Evolutionary conservation across 2,113 vertebrate species (phyloP), one percentile per base, ranked within the genome.

Genomic region (Caranx ignobilis): DNA sequence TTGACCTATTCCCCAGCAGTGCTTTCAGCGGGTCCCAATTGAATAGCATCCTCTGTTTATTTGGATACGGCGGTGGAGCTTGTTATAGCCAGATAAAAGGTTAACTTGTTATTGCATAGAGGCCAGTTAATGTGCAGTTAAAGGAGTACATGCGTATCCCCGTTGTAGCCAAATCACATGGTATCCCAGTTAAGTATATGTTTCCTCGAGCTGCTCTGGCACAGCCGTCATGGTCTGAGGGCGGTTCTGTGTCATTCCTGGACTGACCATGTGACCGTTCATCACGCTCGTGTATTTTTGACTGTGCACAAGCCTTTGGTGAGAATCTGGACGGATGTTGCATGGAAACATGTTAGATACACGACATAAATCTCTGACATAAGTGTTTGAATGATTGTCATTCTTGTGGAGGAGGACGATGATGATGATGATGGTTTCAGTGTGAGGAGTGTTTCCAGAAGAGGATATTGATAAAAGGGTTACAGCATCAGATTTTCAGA

Each of bases 1-100:
- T 71, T 77, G 34, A 81, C 62, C 72, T 75, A 37, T 63, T 78
- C 77, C 70, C 76, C 70, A 77, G 61, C 82, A 86, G 71, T 80
- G 79, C 73, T 75, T 79, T 85, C 80, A 74, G 86, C 41, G 73
- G 61, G 50, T 83, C 60, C 60, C 50, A 59, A 85, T 84, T 82
- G 79, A 90, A 86, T 77, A 75, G 88, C 82, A 81, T 87, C 83
- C 76, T 80, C 81, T 93, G 90, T 93, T 93, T 93, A 85, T 92
- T 91, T 93, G 89, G 84, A 90, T 72, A 79, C 60, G 0, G 87
- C 57, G 89, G 87, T 81, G 47, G 65, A 73, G 91, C 90, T 91
- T 78, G 90, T 93, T 91, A 80, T 89, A 91, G 80, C 79, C 86
- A 86, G 92, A 91, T 91, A 93, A 93, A 93, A 93, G 89, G 89